Conservation (phyloP, 2,113 vertebrate genomes). For the Pantherophis guttatus region DNA sequence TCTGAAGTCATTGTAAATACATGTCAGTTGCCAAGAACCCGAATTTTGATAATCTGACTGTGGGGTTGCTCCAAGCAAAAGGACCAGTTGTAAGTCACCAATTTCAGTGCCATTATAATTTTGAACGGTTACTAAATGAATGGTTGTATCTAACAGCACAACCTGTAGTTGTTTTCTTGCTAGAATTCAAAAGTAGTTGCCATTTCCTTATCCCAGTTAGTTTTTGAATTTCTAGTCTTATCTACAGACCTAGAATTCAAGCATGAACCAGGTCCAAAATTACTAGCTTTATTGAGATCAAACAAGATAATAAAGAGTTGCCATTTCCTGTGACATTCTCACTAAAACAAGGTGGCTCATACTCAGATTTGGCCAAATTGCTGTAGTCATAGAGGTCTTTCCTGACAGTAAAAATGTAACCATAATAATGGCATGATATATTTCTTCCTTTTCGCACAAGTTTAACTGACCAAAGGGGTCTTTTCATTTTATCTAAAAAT, state of each 20-base stretch:
- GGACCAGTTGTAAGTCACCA: neutral
- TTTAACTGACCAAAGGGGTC: neutral
- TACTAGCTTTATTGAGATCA: neutral
- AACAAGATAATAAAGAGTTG: neutral
- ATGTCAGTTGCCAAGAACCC: no score
- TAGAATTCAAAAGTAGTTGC: neutral
- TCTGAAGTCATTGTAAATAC: no score
- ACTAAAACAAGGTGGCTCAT: neutral
- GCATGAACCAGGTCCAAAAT: neutral
- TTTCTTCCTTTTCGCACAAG: neutral
- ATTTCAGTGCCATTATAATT: neutral
- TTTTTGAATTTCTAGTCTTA: neutral
- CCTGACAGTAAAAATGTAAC: neutral
- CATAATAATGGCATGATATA: neutral
- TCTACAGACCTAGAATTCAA: neutral
- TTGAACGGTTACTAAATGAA: neutral
- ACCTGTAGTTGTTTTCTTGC: neutral
- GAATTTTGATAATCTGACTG: no score
- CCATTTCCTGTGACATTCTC: neutral
- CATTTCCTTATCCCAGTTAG: neutral
- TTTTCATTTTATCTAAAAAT: neutral
- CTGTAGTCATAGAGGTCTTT: neutral
- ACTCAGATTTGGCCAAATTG: neutral
- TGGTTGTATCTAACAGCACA: neutral
- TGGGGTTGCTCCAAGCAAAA: no score